Evolutionary conservation across 1,140 invertebrate species (phyloP), one percentile per base, ranked within the genome.

Genomic region (Drosophila albomicans): DNA sequence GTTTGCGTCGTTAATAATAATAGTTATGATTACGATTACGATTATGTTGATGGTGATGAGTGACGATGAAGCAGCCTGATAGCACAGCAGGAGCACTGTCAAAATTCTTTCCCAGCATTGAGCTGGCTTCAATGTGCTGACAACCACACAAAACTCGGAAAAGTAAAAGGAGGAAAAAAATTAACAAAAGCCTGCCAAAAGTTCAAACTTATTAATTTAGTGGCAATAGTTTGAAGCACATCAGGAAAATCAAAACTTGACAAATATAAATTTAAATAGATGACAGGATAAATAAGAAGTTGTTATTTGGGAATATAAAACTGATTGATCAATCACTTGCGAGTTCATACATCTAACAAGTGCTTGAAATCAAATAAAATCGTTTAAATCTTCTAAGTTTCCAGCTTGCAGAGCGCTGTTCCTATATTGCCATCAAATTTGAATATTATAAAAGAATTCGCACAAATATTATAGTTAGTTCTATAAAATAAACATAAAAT

Each of bases 1-100:
- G 82, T 88, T 87, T 80, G 69, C 66, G 66, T 64, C 84, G 80
- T 87, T 87, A 87, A 87, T 88, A 87, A 87, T 87, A 87, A 87
- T 88, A 87, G 84, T 87, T 87, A 87, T 89, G 84, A 73, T 87
- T 87, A 87, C 80, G 84, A 80, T 87, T 87, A 87, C 88, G 80
- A 73, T 87, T 75, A 87, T 87, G 85, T 65, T 79, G 76, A 80
- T 79, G 75, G 32, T 74, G 79, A 80, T 75, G 67, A 72, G 64
- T 63, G 65, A n/a, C 56, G 63, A 82, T 69, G 71, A 81, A 43
- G 51, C 63, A 63, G 58, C 49, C 61, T 76, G 78, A 81, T 67
- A 70, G 73, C 73, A 45, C 74, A 79, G 73, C 56, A 57, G 69
- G 25, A 61, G n/a, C 11, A 28, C 15, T 13, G 25, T 15, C 11